Evolutionary conservation across 2,888 invertebrate genomes (phyloP).

Genomic region (Pristionchus entomophagus): DNA sequence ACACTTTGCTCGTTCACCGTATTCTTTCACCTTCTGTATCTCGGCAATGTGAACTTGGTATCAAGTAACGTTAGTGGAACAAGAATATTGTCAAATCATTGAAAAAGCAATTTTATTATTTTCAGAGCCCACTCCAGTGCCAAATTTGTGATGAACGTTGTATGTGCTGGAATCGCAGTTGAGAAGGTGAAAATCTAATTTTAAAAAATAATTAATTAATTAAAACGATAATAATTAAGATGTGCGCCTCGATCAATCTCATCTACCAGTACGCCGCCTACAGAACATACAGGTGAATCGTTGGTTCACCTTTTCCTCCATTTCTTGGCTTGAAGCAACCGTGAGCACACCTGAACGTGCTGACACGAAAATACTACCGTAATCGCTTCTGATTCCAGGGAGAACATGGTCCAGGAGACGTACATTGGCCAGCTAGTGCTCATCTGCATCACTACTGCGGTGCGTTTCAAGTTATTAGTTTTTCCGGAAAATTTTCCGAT

Average conservation of each 20-base stretch:
- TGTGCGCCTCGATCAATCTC: slow-evolving; percentile 69
- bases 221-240: slow-evolving; percentile 38
- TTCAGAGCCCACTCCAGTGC: slow-evolving; percentile 64
- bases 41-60: too few relatives aligned
- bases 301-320: too few relatives aligned
- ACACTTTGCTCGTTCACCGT: neutral
- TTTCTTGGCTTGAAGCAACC: too few relatives aligned
- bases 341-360: too few relatives aligned
- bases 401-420: slow-evolving; percentile 51
- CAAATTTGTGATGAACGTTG: slow-evolving; percentile 68
- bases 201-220: neutral
- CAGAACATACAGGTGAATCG: neutral
- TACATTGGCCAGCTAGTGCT: slow-evolving; percentile 72
- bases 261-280: slow-evolving; percentile 69
- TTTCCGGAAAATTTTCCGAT: neutral
- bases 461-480: slow-evolving; percentile 51
- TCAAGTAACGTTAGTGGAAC: too few relatives aligned
- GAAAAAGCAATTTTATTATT: too few relatives aligned
- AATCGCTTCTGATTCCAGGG: slow-evolving; percentile 49
- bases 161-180: slow-evolving; percentile 65
- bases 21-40: too few relatives aligned
- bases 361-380: too few relatives aligned
- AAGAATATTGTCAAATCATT: too few relatives aligned
- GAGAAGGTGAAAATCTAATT: slow-evolving; percentile 60
- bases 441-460: slow-evolving; percentile 66